Evolutionary conservation across 2,888 invertebrate species (phyloP), one percentile per base, ranked within the genome.

Genomic region (Volucella zonaria): DNA sequence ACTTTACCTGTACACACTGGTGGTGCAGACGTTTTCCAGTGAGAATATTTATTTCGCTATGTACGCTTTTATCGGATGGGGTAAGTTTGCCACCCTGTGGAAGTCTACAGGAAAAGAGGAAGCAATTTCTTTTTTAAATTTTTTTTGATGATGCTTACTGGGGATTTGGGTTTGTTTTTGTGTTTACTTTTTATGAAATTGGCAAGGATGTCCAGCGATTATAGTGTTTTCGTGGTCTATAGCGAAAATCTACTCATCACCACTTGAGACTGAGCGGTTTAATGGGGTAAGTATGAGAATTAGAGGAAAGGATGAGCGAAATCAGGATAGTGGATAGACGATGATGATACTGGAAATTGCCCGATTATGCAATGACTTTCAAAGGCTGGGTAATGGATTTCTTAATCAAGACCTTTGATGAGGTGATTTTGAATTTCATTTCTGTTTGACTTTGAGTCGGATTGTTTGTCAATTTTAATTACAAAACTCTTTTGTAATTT

Each of bases 51-150:
- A 96, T 89, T 93, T 97, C 77, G 93, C 95, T 89, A 94, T 96
- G 62, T 97, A 97, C 90, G 93, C 96, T 62, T 93, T 95, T 77
- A 96, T 97, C 87, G 97, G 97, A 87, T 97, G 97, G 97, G 97
- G 97, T 97, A 92, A 95, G 95, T 93, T 68, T 38, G 6, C 56
- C 9, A 14, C 14, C 18, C 49, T 8, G 31, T 47, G 23, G 31
- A 47, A 45, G 14, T 51, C 51, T 42, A 51, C 31, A 62, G 31
- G 38, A 40, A n/a, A 59, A 18, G 31, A 43, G 52, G 49, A 18
- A 43, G 51, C 14, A 40, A 54, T 71, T 77, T 31, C 31, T 31
- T 23, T 3, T 23, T 23, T 23, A 23, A 0, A 23, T 4, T 2
- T 23, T 23, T 23, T 23, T 14, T 45, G n/a, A n/a, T n/a, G n/a